Base-by-base conservation (phyloP, 2,888 invertebrate species). In the Hemithea aestivaria region DNA sequence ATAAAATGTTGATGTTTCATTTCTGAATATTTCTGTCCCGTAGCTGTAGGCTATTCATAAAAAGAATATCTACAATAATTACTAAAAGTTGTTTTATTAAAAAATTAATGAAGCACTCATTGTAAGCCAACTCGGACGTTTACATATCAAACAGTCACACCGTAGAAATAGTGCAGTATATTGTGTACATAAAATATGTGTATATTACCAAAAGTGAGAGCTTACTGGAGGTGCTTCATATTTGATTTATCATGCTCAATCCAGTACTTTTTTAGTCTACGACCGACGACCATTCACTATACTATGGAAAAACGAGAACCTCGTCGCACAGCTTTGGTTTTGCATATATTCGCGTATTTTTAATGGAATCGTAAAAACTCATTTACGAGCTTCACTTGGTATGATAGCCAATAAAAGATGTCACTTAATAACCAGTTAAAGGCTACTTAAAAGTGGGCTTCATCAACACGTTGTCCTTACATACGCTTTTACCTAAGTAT, bases 1-100 rank as follows among this genome's bases (percentile, higher is more conserved):
- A 53, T 62, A 55, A 62, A 62, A 47, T 48, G 43, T 45, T 47
- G 49, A 57, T 58, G 53, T 61, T 45, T 51, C 48, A 51, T 52
- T 54, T 53, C 44, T 35, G 29, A 46, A 48, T 42, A 32, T 38
- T 25, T 25, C 39, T 40, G 37, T 49, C 30, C 45, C 33, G 38
- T 48, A 33, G 31, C 45, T 35, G 38, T 48, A 33, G 32, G 47
- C 40, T 52, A 54, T 52, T 56, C n/a, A n/a, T n/a, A n/a, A n/a
- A n/a, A n/a, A n/a, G n/a, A n/a, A n/a, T n/a, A n/a, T n/a, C n/a
- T n/a, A n/a, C n/a, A n/a, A n/a, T n/a, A n/a, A n/a, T n/a, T n/a
- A n/a, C n/a, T n/a, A n/a, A n/a, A n/a, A n/a, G n/a, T n/a, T n/a
- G n/a, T n/a, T n/a, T n/a, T n/a, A n/a, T n/a, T n/a, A n/a, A n/a